phyloP scores from a whole-genome alignment of 2,888 invertebrate genomes.

The Ormyrus labotus region DNA sequence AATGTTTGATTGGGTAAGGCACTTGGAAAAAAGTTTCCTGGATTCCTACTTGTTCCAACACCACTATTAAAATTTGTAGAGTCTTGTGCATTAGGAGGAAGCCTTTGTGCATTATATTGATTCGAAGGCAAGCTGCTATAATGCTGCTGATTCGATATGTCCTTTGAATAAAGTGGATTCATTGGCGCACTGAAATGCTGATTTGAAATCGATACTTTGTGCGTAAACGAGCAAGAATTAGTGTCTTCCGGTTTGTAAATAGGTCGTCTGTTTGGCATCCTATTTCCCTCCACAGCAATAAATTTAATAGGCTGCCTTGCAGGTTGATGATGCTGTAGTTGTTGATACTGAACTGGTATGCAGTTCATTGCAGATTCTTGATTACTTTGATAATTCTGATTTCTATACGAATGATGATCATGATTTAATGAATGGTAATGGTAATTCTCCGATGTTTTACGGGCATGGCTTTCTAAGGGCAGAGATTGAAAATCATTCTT shows the following conservation, averaged over 20 bases:
- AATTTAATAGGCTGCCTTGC: slow-evolving; percentile 49
- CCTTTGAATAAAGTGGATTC: slow-evolving; percentile 17
- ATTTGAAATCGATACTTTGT: slow-evolving; percentile 23
- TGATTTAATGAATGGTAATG: not conserved
- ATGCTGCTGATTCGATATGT: slow-evolving; percentile 1
- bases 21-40: slow-evolving; percentile 25
- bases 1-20: slow-evolving; percentile 16
- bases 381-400: slow-evolving; percentile 1
- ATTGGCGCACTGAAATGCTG: slow-evolving; percentile 1
- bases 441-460: not conserved
- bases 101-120: not conserved
- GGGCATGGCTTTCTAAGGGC: slow-evolving; percentile 4
- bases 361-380: slow-evolving; percentile 7
- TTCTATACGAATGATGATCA: slow-evolving; percentile 16
- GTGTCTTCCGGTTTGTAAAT: slow-evolving; percentile 38
- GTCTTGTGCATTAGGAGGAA: no score
- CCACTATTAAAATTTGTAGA: slow-evolving; percentile 12
- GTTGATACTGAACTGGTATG: slow-evolving; percentile 29
- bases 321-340: not conserved
- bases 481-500: slow-evolving; percentile 17
- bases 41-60: not conserved
- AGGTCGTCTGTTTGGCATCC: slow-evolving; percentile 44
- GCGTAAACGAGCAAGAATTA: slow-evolving; percentile 24
- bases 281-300: slow-evolving; percentile 44
- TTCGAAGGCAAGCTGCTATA: slow-evolving; percentile 20